These are phyloP conservation scores for Ptychodera flava DNA, from an alignment of 35 echinoderm and acorn worm species.

Conservation along the genomic window DNA sequence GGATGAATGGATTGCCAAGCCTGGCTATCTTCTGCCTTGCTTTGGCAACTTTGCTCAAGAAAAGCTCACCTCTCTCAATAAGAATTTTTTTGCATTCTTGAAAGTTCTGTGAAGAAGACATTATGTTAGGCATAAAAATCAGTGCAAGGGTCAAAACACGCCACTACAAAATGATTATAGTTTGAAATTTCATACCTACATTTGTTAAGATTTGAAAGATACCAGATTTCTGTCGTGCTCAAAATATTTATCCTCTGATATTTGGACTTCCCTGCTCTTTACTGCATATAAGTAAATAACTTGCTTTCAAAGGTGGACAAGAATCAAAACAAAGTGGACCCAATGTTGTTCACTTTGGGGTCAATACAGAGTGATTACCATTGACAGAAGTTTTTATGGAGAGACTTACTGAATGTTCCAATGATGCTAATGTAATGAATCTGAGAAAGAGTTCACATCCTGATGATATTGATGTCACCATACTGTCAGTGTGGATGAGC, in stretches of 20 bases:
- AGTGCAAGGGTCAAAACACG: not conserved
- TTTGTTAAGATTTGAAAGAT: too few species aligned
- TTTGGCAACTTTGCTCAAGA: constrained; percentile 66
- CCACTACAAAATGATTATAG: constrained; percentile 1
- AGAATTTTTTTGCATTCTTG: constrained; percentile 89
- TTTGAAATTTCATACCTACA: too few species aligned
- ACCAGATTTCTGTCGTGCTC: too few species aligned
- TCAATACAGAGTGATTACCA: too few species aligned
- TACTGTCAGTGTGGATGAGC: constrained; percentile 88
- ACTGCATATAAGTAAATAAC: too few species aligned
- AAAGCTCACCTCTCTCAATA: constrained; percentile 82
- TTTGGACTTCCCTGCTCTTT: too few species aligned
- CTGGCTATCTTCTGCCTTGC: constrained; percentile 88
- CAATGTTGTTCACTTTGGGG: too few species aligned
- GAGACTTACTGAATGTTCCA: constrained; percentile 72
- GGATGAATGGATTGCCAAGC: constrained; percentile 86
- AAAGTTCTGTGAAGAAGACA: constrained; percentile 61
- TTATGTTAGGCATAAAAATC: too few species aligned
- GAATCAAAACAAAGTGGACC: too few species aligned
- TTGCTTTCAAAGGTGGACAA: too few species aligned
- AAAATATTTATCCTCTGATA: too few species aligned
- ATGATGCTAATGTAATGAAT: constrained; percentile 82
- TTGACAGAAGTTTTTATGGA: not conserved
- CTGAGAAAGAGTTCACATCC: constrained; percentile 96
- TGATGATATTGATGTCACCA: constrained; percentile 80